Evolutionary conservation across 2,888 invertebrate genomes (phyloP), one percentile per base, ranked within the genome.

Genomic region (Aleiodes leptofemur): DNA sequence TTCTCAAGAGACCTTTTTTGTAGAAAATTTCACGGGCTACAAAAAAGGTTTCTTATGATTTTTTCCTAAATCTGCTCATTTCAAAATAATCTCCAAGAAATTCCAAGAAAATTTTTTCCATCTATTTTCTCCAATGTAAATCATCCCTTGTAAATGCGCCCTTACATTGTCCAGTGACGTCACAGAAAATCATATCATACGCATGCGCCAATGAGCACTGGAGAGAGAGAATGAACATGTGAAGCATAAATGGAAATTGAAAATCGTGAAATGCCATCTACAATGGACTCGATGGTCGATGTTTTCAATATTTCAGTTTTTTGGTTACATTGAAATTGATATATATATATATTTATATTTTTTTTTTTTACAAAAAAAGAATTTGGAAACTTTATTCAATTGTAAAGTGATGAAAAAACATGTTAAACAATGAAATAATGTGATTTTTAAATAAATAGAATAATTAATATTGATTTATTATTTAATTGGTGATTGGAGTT

Each of bases 401-500:
- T 53, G 53, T 53, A 6, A 69, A 29, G 38, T 29, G 16, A 43
- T 57, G 9, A 43, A 56, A 43, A 70, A 50, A 59, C 51, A 69
- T 50, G 34, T 38, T 23, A 55, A 73, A 64, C 53, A n/a, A 69
- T 59, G 55, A 43, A 59, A 68, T 68, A 51, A 38, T 23, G 66
- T 68, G 51, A 51, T 68, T 6, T 7, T 3, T 31, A 31, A 50
- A 31, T 31, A 13, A 64, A 64, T 48, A n/a, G 34, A 16, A 13
- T 48, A 14, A 23, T 48, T 48, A 48, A 61, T 64, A 43, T 43
- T 43, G 43, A 43, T 43, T 43, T 43, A 43, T 56, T 50, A 83
- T 85, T 86, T 85, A 84, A 84, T 85, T 86, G 86, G 85, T 83
- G 83, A 84, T 86, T 87, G 85, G 76, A 82, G 72, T 72, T 85